phyloP scores from a whole-genome alignment of 2,888 invertebrate species.

The Acanthosepion esculentum region DNA sequence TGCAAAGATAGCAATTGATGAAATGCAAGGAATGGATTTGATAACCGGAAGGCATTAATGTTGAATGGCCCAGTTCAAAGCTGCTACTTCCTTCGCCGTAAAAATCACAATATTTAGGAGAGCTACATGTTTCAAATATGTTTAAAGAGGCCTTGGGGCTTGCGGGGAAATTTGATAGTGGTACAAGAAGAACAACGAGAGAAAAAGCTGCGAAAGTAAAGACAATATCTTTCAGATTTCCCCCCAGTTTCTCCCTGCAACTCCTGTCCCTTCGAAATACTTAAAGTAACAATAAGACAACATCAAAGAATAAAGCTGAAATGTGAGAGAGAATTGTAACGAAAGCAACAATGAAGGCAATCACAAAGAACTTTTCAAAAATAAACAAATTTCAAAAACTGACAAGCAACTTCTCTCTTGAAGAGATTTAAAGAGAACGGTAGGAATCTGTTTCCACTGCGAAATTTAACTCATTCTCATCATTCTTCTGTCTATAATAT shows the following conservation, averaged over 20 bases:
- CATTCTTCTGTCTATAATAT: too few relatives aligned
- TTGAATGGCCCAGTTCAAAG: constrained; percentile 21
- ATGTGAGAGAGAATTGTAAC: background rate
- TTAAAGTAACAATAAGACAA: background rate
- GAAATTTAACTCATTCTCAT: background rate
- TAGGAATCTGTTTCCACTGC: background rate
- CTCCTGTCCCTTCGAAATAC: background rate
- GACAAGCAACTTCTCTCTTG: background rate
- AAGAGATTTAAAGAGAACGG: background rate
- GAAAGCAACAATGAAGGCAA: background rate
- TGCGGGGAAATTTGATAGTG: background rate
- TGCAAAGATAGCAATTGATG: background rate
- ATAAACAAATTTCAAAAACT: background rate
- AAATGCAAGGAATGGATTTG: background rate
- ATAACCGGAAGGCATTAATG: background rate
- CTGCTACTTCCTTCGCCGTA: background rate
- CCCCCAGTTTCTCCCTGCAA: background rate
- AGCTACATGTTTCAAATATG: background rate
- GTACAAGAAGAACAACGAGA: background rate
- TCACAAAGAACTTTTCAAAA: background rate
- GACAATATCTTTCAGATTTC: background rate
- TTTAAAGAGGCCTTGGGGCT: constrained; percentile 20
- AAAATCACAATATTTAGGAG: constrained; percentile 20
- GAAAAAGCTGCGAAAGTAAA: background rate
- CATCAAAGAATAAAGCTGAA: background rate